A percentile compares a stretch with the other conserved stretches of the same genome.
These are phyloP conservation scores for Malurus leucopterus DNA, from an alignment of 2,797 vertebrate genomes.

Conservation along the genomic window DNA sequence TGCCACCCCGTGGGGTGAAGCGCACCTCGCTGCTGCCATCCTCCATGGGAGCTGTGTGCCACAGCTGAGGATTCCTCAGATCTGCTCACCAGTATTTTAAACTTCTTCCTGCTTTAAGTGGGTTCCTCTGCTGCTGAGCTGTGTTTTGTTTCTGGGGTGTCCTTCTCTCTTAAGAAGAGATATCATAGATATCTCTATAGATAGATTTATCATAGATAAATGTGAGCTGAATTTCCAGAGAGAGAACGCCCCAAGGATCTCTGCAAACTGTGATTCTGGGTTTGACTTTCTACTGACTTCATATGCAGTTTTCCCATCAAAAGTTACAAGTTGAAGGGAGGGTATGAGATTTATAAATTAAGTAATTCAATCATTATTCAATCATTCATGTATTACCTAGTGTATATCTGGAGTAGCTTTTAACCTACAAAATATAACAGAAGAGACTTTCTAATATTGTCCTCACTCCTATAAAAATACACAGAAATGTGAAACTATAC, in stretches of 20 bases:
- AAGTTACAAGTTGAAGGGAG: neutral
- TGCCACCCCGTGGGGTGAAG: fast-evolving
- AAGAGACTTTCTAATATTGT: neutral
- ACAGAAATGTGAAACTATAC: neutral
- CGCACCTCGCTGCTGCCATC: neutral
- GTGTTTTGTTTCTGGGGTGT: neutral
- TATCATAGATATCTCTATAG: no score
- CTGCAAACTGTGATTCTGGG: neutral
- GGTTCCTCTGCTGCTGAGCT: neutral
- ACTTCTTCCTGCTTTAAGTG: neutral
- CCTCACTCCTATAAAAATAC: neutral
- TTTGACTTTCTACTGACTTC: neutral
- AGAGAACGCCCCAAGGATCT: neutral
- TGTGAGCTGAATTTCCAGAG: neutral
- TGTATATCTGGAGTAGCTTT: neutral
- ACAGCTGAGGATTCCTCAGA: neutral
- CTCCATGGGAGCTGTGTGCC: fast-evolving
- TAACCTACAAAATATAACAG: neutral
- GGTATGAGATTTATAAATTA: neutral
- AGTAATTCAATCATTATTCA: neutral
- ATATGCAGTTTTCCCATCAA: neutral
- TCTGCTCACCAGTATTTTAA: fast-evolving
- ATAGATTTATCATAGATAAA: neutral
- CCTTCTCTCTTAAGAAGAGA: neutral
- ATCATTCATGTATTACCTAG: neutral